Evolutionary conservation across 2,888 invertebrate species (phyloP).

Genomic region (Hydropsyche betteni): DNA sequence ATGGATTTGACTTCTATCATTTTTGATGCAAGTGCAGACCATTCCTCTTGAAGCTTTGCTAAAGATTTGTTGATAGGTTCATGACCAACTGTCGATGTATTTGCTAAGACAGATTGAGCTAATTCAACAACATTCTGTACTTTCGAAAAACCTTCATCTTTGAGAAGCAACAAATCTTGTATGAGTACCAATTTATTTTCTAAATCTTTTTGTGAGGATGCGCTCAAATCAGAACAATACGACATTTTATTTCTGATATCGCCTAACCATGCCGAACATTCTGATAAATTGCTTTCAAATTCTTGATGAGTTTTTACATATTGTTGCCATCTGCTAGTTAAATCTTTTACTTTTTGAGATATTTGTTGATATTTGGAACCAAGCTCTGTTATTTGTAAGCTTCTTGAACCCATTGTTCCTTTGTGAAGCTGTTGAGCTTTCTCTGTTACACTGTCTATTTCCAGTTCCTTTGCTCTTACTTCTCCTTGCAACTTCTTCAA

Average conservation of each 20-base stretch:
- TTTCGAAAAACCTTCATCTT: conserved; percentile 91
- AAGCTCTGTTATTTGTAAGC: conserved; percentile 88
- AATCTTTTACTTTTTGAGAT: conserved; percentile 89
- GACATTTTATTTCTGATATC: conserved; percentile 84
- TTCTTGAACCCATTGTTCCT: conserved; percentile 75
- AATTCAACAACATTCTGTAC: conserved; percentile 89
- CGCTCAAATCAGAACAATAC: conserved; percentile 84
- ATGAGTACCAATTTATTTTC: conserved; percentile 85
- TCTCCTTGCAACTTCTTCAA: conserved; percentile 85
- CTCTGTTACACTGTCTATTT: conserved; percentile 92
- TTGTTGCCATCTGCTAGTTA: conserved; percentile 91
- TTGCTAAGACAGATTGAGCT: conserved; percentile 89
- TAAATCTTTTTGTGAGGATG: conserved; percentile 84
- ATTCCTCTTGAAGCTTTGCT: conserved; percentile 85
- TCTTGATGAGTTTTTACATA: conserved; percentile 89
- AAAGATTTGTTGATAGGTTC: conserved; percentile 85
- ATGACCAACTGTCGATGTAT: conserved; percentile 90
- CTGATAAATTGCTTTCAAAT: conserved; percentile 81
- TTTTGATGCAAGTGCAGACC: conserved; percentile 86
- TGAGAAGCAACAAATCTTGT: conserved; percentile 87
- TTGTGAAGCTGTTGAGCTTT: conserved; percentile 86
- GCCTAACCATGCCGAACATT: conserved; percentile 85
- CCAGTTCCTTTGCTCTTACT: conserved; percentile 88
- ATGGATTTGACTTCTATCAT: conserved; percentile 91
- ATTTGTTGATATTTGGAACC: conserved; percentile 91